Evolutionary conservation across 2,797 vertebrate species (phyloP).

Genomic region (Labroides dimidiatus): DNA sequence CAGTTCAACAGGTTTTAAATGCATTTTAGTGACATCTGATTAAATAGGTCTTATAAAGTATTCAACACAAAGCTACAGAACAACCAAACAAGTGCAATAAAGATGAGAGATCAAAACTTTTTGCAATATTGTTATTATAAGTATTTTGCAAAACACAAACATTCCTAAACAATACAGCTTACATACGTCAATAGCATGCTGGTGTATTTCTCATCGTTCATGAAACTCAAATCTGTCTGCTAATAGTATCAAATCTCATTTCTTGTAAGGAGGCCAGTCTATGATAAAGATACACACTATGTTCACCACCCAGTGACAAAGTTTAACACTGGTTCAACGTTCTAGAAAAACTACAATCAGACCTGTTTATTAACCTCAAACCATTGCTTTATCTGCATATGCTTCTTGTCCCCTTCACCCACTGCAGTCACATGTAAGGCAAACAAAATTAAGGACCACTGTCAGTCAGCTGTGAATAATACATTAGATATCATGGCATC

Average conservation of each 20-base stretch:
- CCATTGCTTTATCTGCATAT: slow-evolving; percentile 56
- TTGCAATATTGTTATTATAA: not conserved
- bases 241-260: too few relatives aligned
- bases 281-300: slow-evolving; percentile 14
- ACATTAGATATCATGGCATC: slow-evolving; percentile 59
- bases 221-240: too few relatives aligned
- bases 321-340: slow-evolving; percentile 44
- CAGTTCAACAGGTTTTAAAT: not conserved
- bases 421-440: slow-evolving; percentile 56
- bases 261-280: slow-evolving; percentile 40
- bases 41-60: not conserved
- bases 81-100: not conserved
- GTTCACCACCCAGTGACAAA: slow-evolving; percentile 16
- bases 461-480: slow-evolving; percentile 75
- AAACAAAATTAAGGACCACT: slow-evolving; percentile 53
- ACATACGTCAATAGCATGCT: not conserved
- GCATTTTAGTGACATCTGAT: slow-evolving; percentile 11
- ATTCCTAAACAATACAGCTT: not conserved
- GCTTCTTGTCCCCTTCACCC: slow-evolving; percentile 34
- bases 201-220: too few relatives aligned
- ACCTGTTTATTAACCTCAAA: slow-evolving; percentile 59
- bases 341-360: slow-evolving; percentile 41
- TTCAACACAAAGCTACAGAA: too few relatives aligned
- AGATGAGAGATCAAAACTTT: not conserved
- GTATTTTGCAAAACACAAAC: not conserved